phyloP scores from a whole-genome alignment of 2,113 vertebrate genomes.

The Hemichromis elongatus region DNA sequence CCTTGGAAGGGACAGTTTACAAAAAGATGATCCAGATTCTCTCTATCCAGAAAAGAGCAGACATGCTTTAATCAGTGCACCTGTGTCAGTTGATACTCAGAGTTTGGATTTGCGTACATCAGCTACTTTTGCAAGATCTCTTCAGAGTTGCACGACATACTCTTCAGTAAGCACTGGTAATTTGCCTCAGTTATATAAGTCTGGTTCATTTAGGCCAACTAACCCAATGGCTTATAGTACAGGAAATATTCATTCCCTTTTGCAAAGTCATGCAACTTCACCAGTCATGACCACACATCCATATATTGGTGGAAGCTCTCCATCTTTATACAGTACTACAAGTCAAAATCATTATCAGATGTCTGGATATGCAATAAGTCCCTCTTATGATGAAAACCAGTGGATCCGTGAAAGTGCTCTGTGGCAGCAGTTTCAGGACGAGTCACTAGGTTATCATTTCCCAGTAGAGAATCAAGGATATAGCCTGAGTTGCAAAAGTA shows the following conservation, averaged over 20 bases:
- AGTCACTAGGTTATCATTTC: constrained; percentile 42
- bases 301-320: constrained; percentile 30
- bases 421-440: constrained; percentile 69
- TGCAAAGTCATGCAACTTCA: constrained; percentile 6
- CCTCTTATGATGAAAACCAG: constrained; percentile 64
- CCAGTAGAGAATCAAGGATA: constrained; percentile 28
- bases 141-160: constrained; percentile 43
- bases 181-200: constrained; percentile 52
- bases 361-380: constrained; percentile 40
- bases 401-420: constrained; percentile 69
- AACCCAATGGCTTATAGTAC: constrained; percentile 49
- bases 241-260: constrained; percentile 51
- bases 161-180: constrained; percentile 58
- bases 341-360: constrained; percentile 20
- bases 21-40: not conserved
- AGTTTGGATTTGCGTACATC: constrained; percentile 73
- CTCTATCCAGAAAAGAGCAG: constrained; percentile 27
- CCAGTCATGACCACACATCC: constrained; percentile 18
- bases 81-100: constrained; percentile 45
- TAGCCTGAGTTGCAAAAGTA: constrained; percentile 15
- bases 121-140: constrained; percentile 62
- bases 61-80: constrained; percentile 27
- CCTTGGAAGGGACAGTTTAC: not conserved
- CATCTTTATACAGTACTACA: constrained; percentile 35
- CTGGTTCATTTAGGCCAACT: constrained; percentile 18